Evolutionary conservation across 2,888 invertebrate species (phyloP).

Genomic region (Cheiracanthium punctorium): DNA sequence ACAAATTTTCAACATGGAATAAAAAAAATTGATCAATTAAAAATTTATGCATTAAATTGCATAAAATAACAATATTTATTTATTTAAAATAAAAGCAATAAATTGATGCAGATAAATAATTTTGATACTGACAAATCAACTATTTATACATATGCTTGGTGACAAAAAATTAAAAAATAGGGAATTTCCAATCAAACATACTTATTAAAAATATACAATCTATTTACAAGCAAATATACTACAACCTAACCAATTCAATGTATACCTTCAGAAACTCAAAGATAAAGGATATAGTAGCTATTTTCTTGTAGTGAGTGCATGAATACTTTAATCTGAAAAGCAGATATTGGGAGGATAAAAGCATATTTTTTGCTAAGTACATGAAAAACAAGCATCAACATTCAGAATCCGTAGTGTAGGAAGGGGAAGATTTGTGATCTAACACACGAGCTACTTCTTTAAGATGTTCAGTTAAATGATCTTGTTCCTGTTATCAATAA

Average conservation of each 20-base stretch:
- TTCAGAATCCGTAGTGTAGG: constrained; percentile 3
- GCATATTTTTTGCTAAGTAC: neutral
- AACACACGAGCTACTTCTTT: constrained; percentile 55
- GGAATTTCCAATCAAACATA: neutral
- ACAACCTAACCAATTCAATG: neutral
- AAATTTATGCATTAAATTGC: too few relatives aligned
- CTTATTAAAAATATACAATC: neutral
- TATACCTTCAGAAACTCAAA: too few relatives aligned
- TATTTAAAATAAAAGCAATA: too few relatives aligned
- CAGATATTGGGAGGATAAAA: neutral
- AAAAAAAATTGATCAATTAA: too few relatives aligned
- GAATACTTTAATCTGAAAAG: neutral
- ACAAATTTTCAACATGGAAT: too few relatives aligned
- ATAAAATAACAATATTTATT: too few relatives aligned
- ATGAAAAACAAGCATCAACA: constrained; percentile 1
- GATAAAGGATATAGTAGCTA: too few relatives aligned
- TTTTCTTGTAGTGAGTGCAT: too few relatives aligned
- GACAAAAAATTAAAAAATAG: too few relatives aligned
- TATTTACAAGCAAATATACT: neutral
- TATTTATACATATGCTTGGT: too few relatives aligned
- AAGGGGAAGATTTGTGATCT: constrained; percentile 27
- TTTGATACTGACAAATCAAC: too few relatives aligned
- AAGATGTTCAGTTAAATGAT: constrained; percentile 52
- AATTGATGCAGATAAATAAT: too few relatives aligned
- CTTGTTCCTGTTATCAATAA: constrained; percentile 41